Conservation (phyloP, 2,888 invertebrate genomes). For the Hyposoter dolosus region DNA sequence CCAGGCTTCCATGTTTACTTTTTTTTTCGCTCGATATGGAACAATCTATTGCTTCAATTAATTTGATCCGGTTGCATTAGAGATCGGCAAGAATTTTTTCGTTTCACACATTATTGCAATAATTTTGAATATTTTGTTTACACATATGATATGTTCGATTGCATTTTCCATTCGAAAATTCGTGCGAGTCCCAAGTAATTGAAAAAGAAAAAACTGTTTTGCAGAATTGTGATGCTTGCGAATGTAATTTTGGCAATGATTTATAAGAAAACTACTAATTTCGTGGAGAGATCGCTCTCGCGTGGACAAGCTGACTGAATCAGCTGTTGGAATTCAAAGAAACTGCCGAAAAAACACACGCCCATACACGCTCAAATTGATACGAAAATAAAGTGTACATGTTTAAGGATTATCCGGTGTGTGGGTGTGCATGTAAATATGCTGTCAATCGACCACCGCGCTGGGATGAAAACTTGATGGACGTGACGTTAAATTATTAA, state of each 20-base stretch:
- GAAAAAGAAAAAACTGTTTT: background rate
- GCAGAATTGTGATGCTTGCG: background rate
- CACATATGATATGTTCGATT: slow-evolving; percentile 4
- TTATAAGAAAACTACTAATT: background rate
- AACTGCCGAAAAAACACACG: slow-evolving; percentile 2
- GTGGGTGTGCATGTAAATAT: background rate
- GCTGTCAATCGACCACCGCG: slow-evolving; percentile 2
- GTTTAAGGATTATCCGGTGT: background rate
- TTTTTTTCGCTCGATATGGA: background rate
- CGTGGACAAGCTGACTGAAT: slow-evolving; percentile 25
- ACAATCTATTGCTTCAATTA: background rate
- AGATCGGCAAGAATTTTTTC: background rate
- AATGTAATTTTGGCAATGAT: background rate
- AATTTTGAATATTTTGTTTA: background rate
- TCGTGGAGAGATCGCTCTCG: background rate
- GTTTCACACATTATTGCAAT: slow-evolving; percentile 37
- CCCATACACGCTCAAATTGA: background rate
- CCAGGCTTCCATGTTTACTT: slow-evolving; percentile 73
- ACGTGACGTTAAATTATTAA: slow-evolving; percentile 5
- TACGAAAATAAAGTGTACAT: background rate
- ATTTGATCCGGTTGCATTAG: slow-evolving; percentile 26
- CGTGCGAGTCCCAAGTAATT: background rate
- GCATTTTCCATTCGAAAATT: background rate
- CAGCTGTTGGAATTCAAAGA: slow-evolving; percentile 49
- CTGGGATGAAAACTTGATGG: background rate